Evolutionary conservation across 2,113 vertebrate genomes (phyloP), one percentile per base, ranked within the genome.

Genomic region (Meles meles): DNA sequence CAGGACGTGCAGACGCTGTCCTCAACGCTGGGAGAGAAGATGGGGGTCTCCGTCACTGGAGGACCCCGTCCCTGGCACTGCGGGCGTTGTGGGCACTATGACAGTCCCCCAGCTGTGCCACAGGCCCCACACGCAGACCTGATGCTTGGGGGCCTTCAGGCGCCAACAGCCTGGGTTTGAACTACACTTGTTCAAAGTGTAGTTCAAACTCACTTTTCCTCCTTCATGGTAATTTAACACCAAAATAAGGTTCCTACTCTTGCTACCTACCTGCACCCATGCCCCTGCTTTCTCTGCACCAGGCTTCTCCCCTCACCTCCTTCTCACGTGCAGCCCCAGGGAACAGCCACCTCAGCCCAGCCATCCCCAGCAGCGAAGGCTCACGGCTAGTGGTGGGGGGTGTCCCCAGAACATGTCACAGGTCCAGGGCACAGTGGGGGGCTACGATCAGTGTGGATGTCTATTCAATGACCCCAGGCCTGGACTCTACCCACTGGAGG

Each of bases 1-100:
- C 9, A 29, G 65, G 37, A 29, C 15, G 4, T 20, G n/a, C 6
- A 0, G 5, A 39, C 2, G 0, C 25, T 21, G 0, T 29, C 34
- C 65, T 25, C 14, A n/a, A 29, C 4, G 13, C 6, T 23, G 34
- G 31, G 29, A 71, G 49, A 39, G 8, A 69, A 15, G 7, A 10
- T 3, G 18, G 42, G n/a, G 34, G 55, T 23, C 63, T 7, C 74
- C 3, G 21, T 11, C 61, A 6, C 27, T 1, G 7, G 3, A 34
- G n/a, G 59, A 31, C 52, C n/a, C n/a, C n/a, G n/a, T n/a, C n/a
- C n/a, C n/a, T n/a, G 31, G 21, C 0, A 1, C 0, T 23, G n/a
- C 1, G 18, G 10, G 18, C 0, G 17, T 4, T 20, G 7, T 2
- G 3, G 47, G 55, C 49, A 49, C 25, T 44, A 37, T 0, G 9